Conservation (phyloP, 2,113 vertebrate genomes). For the Ophthalmolycus amberensis region DNA sequence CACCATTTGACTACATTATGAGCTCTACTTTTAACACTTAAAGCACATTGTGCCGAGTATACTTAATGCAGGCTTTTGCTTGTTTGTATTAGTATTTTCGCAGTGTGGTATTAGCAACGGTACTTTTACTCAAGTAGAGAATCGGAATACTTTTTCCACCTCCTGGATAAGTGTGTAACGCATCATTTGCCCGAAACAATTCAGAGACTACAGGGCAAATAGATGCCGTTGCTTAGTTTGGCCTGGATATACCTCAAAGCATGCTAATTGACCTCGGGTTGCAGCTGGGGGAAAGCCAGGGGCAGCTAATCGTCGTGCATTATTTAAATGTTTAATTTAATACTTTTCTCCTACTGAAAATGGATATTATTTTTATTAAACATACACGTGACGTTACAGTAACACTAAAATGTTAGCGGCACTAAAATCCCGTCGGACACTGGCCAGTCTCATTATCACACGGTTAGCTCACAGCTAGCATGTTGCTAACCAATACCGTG, state of each 20-base stretch:
- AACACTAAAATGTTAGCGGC: not conserved
- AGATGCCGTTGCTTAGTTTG: no score
- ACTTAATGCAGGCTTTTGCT: not conserved
- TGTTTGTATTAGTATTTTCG: not conserved
- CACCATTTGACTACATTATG: not conserved
- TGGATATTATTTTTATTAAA: rapidly evolving
- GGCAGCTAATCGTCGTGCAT: not conserved
- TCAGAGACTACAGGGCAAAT: not conserved
- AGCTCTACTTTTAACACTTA: not conserved
- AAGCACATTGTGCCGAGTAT: not conserved
- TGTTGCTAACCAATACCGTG: slow-evolving; percentile 26
- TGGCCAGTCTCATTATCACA: no score
- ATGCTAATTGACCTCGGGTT: not conserved
- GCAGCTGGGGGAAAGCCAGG: not conserved
- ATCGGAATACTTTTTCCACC: not conserved
- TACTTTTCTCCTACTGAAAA: not conserved
- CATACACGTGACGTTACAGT: not conserved
- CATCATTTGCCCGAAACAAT: no score
- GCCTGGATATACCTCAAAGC: not conserved
- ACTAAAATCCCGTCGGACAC: not conserved
- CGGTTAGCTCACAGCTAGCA: slow-evolving; percentile 37
- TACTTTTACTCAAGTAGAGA: not conserved
- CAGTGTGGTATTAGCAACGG: no score
- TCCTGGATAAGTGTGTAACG: not conserved
- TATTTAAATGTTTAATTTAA: not conserved